Evolutionary conservation across 2,888 invertebrate genomes (phyloP).

Genomic region (Rhodophaea formosa): DNA sequence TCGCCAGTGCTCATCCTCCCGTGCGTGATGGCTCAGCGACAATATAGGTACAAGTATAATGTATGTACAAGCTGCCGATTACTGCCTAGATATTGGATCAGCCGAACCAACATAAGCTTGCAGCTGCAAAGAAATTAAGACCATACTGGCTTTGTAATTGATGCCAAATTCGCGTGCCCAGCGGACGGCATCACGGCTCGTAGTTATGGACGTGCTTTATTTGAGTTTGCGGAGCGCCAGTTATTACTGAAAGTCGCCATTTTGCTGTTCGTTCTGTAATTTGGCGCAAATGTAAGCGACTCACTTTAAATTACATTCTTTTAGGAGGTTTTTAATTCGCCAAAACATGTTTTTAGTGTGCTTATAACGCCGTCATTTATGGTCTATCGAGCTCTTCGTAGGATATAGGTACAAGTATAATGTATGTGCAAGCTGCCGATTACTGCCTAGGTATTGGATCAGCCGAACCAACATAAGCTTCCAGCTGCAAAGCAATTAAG

Average conservation of each 20-base stretch:
- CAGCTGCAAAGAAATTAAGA: background rate
- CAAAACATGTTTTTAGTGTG: too few species aligned
- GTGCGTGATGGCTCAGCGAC: too few species aligned
- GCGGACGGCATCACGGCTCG: constrained; percentile 37
- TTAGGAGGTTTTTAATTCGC: too few species aligned
- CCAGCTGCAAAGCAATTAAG: background rate
- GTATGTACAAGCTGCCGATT: background rate
- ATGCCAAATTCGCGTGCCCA: constrained; percentile 31
- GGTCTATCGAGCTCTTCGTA: too few species aligned
- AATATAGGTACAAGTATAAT: too few species aligned
- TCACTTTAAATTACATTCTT: background rate
- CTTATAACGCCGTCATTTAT: too few species aligned
- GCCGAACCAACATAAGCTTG: background rate
- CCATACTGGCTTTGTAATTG: background rate
- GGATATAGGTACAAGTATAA: too few species aligned
- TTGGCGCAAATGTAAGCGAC: constrained; percentile 7
- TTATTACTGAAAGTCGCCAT: constrained; percentile 47
- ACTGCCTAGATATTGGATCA: background rate
- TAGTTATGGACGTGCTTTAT: constrained; percentile 36
- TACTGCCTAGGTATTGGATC: background rate
- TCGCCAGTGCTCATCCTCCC: too few species aligned
- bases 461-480: background rate
- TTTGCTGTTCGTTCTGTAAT: constrained; percentile 39
- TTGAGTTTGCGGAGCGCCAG: constrained; percentile 44
- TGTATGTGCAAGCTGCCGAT: too few species aligned